These are phyloP conservation scores for Pipistrellus kuhlii DNA, from an alignment of 2,797 vertebrate species.

Conservation along the genomic window DNA sequence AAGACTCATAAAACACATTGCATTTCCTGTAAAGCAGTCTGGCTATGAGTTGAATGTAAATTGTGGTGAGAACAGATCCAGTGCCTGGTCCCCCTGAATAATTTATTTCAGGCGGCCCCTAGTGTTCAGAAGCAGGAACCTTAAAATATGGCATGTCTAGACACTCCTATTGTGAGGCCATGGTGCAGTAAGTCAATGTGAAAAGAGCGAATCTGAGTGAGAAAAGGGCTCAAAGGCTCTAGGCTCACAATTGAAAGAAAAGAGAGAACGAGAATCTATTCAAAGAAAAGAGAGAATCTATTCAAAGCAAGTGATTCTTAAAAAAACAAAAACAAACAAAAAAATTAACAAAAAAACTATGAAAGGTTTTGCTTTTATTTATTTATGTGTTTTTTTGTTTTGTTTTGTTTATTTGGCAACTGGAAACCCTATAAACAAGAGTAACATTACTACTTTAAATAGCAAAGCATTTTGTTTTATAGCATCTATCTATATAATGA, in stretches of 20 bases:
- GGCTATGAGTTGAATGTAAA: constrained; percentile 3
- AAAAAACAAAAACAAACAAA: no score
- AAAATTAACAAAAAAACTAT: background rate
- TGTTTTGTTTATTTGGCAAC: constrained; percentile 33
- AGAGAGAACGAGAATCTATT: no score
- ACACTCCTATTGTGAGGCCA: background rate
- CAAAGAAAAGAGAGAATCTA: background rate
- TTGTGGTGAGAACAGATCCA: background rate
- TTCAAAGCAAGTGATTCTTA: background rate
- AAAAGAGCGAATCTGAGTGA: no score
- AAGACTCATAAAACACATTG: background rate
- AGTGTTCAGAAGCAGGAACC: constrained; percentile 53
- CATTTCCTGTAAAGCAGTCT: background rate
- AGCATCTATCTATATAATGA: background rate
- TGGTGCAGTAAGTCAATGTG: background rate
- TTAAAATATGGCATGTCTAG: background rate
- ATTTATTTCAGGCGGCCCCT: constrained; percentile 43
- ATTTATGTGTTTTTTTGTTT: no score
- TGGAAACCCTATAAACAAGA: background rate
- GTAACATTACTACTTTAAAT: background rate
- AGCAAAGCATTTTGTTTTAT: background rate
- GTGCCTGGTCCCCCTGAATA: background rate
- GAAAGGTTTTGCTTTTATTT: background rate
- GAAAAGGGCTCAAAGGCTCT: no score
- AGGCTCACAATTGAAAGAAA: no score